These are phyloP conservation scores for Steinernema feltiae DNA, from an alignment of 1,140 invertebrate species.

Conservation along the genomic window DNA sequence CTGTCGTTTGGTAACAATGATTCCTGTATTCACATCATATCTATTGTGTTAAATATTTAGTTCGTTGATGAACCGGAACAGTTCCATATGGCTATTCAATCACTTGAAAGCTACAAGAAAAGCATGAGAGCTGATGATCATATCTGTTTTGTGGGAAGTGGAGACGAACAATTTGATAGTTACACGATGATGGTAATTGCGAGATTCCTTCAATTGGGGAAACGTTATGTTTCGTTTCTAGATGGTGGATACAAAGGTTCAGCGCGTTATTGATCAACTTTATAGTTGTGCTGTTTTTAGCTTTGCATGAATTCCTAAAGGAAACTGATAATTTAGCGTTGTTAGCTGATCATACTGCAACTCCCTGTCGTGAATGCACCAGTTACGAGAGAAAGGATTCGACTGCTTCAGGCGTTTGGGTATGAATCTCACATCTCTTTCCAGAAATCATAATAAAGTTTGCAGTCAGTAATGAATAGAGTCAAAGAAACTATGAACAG, in stretches of 20 bases:
- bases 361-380: constrained; percentile 54
- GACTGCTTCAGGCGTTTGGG: constrained; percentile 34
- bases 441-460: neutral
- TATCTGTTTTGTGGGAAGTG: constrained; percentile 91
- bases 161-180: constrained; percentile 80
- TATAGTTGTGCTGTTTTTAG: constrained; percentile 30
- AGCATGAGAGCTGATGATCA: constrained; percentile 63
- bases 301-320: constrained; percentile 54
- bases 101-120: constrained; percentile 67
- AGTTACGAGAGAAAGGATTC: constrained; percentile 6
- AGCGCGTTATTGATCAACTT: constrained; percentile 9
- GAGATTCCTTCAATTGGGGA: constrained; percentile 88
- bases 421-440: constrained; percentile 20
- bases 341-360: constrained; percentile 55
- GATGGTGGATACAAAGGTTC: constrained; percentile 78
- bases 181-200: constrained; percentile 97
- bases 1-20: constrained; percentile 71
- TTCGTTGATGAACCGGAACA: constrained; percentile 91
- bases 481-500: constrained; percentile 5
- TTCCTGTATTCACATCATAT: constrained; percentile 21
- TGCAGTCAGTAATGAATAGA: neutral
- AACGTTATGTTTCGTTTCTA: constrained; percentile 82
- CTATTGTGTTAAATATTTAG: constrained; percentile 56
- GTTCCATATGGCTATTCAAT: constrained; percentile 88
- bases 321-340: constrained; percentile 40